Evolutionary conservation across 2,797 vertebrate genomes (phyloP), one percentile per base, ranked within the genome.

Genomic region (Streptopelia turtur): DNA sequence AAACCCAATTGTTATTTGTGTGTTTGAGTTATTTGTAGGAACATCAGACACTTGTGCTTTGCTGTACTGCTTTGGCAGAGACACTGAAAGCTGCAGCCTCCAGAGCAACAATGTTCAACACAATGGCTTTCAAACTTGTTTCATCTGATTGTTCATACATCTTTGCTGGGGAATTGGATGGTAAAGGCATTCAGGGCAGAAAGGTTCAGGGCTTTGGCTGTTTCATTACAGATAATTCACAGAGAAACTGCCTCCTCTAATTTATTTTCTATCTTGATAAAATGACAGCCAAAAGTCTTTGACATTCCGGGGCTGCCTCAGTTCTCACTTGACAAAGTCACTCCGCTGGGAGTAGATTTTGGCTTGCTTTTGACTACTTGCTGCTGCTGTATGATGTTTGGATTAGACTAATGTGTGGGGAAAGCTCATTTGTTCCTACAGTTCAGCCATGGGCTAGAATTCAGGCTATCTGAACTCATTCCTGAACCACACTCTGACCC

Each of bases 141-240:
- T 95, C 69, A 35, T 94, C 79, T 87, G 89, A 91, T 93, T 92
- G 90, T 82, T 87, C 92, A 50, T 81, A 91, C 69, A 22, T 95
- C 89, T 92, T 68, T 87, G 89, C 90, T 56, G 84, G 81, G 82
- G 68, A 95, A 93, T 83, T 86, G 89, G 92, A 94, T 2, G 5
- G 82, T 78, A 85, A 96, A 87, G 82, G 85, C 75, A 61, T 89
- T 87, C 41, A 75, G 94, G 92, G 84, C 82, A 83, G 79, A 75
- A 94, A 74, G 45, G 79, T 96, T 96, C 92, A 87, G 45, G 84
- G 76, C 84, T 96, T 83, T 91, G 87, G 68, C 79, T 94, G 33
- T 93, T 96, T 96, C 91, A 87, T 95, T 97, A 91, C 93, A 94
- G 84, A 93, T 96, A 91, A 96, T 92, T 96, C 96, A 86, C 41